Conservation (phyloP, 2,797 vertebrate genomes). For the Masticophis lateralis region DNA sequence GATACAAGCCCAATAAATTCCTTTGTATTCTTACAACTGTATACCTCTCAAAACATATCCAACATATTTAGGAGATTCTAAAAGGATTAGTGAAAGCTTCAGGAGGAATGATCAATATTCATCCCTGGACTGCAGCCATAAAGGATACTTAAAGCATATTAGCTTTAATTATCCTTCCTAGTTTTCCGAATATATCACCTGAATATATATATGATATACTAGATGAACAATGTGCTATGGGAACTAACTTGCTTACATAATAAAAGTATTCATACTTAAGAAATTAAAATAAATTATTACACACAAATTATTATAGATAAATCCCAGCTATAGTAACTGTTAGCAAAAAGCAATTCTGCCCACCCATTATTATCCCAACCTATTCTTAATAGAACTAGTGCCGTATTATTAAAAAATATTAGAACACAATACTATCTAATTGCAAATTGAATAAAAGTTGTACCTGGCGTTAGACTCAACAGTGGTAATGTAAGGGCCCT, state of each 20-base stretch:
- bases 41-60: not conserved
- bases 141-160: not conserved
- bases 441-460: constrained; percentile 11
- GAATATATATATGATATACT: not conserved
- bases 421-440: not conserved
- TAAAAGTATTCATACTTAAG: not conserved
- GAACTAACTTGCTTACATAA: not conserved
- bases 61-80: not conserved
- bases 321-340: not conserved
- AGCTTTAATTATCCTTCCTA: not conserved
- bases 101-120: not conserved
- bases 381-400: not conserved
- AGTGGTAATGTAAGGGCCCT: constrained; percentile 83
- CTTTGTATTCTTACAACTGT: not conserved
- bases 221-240: not conserved
- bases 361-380: not conserved
- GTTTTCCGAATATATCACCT: not conserved
- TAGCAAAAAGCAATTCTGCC: not conserved
- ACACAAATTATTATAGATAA: not conserved
- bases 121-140: not conserved
- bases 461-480: constrained; percentile 76
- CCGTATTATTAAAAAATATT: not conserved
- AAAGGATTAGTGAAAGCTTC: not conserved
- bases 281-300: not conserved
- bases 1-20: not conserved